phyloP scores from a whole-genome alignment of 2,113 vertebrate species.

The Puma concolor region DNA sequence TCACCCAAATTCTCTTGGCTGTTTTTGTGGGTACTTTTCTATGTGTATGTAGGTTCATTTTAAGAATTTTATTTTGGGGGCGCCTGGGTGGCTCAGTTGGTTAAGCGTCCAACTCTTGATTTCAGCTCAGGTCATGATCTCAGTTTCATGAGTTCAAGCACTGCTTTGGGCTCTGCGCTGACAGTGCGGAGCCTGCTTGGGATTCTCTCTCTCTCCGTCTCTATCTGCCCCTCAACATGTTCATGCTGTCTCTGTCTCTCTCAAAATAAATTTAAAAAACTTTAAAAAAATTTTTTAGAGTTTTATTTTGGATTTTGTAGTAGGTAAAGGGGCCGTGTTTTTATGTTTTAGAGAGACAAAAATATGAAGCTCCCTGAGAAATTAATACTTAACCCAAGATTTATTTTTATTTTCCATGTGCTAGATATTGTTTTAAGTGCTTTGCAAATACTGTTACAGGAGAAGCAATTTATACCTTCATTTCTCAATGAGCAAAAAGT shows the following conservation, averaged over 20 bases:
- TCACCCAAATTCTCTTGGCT: background rate
- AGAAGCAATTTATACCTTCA: background rate
- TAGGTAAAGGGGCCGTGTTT: background rate
- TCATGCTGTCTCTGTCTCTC: background rate
- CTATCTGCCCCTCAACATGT: background rate
- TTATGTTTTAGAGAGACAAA: background rate
- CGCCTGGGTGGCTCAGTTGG: background rate
- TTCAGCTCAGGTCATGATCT: background rate
- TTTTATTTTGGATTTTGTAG: slow-evolving; percentile 5
- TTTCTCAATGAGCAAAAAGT: background rate
- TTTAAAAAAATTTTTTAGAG: background rate
- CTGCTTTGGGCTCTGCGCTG: background rate
- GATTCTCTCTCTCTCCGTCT: background rate
- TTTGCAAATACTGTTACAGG: background rate
- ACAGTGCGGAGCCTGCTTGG: background rate
- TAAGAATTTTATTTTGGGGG: background rate
- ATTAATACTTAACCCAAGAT: background rate
- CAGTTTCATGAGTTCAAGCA: background rate
- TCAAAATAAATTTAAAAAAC: background rate
- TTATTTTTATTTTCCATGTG: background rate
- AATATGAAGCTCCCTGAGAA: background rate
- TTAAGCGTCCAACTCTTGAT: background rate
- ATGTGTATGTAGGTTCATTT: background rate
- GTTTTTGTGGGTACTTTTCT: background rate
- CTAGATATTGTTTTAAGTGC: background rate